A percentile compares a stretch with the other conserved stretches of the same genome.
Conservation (phyloP, 1,140 invertebrate species). For the Trachymyrmex septentrionalis region DNA sequence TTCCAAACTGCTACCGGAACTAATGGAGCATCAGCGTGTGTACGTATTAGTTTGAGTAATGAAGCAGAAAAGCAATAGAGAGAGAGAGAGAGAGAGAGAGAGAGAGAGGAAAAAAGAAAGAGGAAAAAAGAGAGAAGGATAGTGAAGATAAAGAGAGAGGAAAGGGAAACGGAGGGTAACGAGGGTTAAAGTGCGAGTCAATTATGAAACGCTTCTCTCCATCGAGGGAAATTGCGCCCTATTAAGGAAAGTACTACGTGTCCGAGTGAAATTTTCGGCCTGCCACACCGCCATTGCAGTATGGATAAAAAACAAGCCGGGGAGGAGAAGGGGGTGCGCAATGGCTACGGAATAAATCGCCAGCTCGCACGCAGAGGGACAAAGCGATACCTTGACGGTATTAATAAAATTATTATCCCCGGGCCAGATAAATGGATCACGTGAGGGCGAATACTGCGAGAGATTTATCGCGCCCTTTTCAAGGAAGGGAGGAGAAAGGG, state of each 20-base stretch:
- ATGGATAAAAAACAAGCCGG: conserved; percentile 63
- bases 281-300: conserved; percentile 15
- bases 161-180: conserved; percentile 54
- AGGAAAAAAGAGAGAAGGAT: not conserved
- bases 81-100: not conserved
- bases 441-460: conserved; percentile 15
- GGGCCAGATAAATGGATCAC: not conserved
- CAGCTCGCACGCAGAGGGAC: conserved; percentile 43
- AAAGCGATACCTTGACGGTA: conserved; percentile 58
- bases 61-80: conserved; percentile 9
- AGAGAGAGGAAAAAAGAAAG: not conserved
- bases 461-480: conserved; percentile 39
- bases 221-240: conserved; percentile 71
- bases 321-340: not conserved
- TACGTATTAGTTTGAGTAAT: conserved; percentile 51
- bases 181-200: conserved; percentile 76
- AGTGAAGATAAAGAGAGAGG: not conserved
- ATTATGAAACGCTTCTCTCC: conserved; percentile 76
- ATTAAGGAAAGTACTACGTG: conserved; percentile 77
- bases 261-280: conserved; percentile 74
- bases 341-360: conserved; percentile 39
- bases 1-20: conserved; percentile 58
- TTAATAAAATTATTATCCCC: conserved; percentile 62
- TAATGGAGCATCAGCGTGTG: conserved; percentile 30
- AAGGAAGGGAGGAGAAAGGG: no score